A percentile compares a stretch with the other conserved stretches of the same genome.
Evolutionary conservation across 2,888 invertebrate species (phyloP).

Genomic region (Anthrax anthrax): DNA sequence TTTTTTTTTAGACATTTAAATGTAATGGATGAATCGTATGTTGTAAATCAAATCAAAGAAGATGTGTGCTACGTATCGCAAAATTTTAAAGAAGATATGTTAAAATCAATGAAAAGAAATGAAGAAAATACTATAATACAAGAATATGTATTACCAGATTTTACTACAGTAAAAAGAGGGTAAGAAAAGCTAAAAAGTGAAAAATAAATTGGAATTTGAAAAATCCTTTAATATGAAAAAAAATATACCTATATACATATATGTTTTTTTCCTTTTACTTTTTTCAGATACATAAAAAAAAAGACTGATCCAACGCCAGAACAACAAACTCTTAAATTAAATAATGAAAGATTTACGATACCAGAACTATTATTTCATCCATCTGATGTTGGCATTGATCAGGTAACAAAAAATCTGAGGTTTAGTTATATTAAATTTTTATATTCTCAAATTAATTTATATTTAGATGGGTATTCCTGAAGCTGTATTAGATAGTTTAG

Average conservation of each 20-base stretch:
- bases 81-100: conserved; percentile 70
- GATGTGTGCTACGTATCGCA: conserved; percentile 88
- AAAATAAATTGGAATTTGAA: too few species aligned
- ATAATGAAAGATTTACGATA: conserved; percentile 87
- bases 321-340: conserved; percentile 69
- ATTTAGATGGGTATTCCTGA: conserved; percentile 77
- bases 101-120: conserved; percentile 43
- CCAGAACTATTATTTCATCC: conserved; percentile 93
- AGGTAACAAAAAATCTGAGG: conserved; percentile 15
- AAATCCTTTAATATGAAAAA: too few species aligned
- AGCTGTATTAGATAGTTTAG: conserved; percentile 65
- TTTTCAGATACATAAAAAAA: conserved; percentile 29
- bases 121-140: conserved; percentile 56
- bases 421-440: neutral
- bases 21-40: conserved; percentile 97
- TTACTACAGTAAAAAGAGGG: conserved; percentile 75
- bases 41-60: conserved; percentile 97
- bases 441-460: too few species aligned
- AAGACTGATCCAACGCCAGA: conserved; percentile 32
- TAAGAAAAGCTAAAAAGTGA: conserved; percentile 25
- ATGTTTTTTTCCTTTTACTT: too few species aligned
- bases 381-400: conserved; percentile 81
- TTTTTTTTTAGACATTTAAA: conserved; percentile 59
- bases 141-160: conserved; percentile 95
- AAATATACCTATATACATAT: too few species aligned